These are phyloP conservation scores for Hydrolagus affinis DNA, from an alignment of 2,113 vertebrate species.

Conservation along the genomic window DNA sequence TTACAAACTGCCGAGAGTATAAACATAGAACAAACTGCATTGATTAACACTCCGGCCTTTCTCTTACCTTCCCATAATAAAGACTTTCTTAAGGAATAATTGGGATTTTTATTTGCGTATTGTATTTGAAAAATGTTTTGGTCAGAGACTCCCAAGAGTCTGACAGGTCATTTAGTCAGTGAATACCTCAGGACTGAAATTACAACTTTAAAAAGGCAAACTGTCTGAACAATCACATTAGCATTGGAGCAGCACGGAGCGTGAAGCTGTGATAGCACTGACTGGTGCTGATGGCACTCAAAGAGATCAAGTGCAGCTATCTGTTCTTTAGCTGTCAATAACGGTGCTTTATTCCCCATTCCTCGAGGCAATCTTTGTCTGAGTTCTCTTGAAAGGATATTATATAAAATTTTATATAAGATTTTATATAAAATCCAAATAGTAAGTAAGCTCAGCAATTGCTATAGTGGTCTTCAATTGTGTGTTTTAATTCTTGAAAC, in stretches of 20 bases:
- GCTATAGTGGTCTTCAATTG: neutral
- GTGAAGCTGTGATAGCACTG: constrained; percentile 13
- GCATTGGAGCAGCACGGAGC: neutral
- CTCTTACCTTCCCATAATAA: neutral
- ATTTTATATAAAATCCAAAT: neutral
- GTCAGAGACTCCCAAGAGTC: neutral
- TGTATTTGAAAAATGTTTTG: neutral
- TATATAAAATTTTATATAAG: neutral
- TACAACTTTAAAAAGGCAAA: neutral
- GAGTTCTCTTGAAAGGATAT: neutral
- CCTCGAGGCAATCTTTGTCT: neutral
- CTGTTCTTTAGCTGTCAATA: constrained; percentile 5
- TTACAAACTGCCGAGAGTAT: neutral
- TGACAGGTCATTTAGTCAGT: neutral
- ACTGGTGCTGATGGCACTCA: neutral
- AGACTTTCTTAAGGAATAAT: too few relatives aligned
- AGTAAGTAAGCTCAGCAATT: neutral
- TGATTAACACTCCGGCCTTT: neutral
- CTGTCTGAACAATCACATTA: neutral
- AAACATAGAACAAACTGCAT: too few relatives aligned
- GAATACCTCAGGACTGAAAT: neutral
- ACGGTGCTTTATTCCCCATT: neutral
- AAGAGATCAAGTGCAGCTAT: neutral
- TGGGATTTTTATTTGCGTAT: neutral
- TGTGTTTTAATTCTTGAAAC: neutral